These are phyloP conservation scores for Rhaphigaster nebulosa DNA, from an alignment of 2,888 invertebrate genomes.

Conservation along the genomic window DNA sequence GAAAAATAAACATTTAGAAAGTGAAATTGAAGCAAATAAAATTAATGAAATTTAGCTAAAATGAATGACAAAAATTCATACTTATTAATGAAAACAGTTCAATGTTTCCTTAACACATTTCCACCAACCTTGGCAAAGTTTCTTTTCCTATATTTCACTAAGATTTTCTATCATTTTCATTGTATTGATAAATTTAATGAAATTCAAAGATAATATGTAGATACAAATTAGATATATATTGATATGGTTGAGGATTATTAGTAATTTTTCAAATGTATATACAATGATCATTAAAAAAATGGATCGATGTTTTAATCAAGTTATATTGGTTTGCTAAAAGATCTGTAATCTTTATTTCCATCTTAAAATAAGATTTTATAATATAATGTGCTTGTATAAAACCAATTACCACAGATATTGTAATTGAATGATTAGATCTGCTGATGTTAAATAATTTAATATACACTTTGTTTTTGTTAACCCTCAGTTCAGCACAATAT, in stretches of 20 bases:
- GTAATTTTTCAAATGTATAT: not conserved
- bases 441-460: not conserved
- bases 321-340: not conserved
- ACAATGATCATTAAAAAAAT: conserved; percentile 6
- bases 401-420: not conserved
- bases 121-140: not conserved
- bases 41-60: not conserved
- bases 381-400: not conserved
- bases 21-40: not conserved
- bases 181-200: not conserved
- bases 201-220: not conserved
- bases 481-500: not conserved
- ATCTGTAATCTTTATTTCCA: not conserved
- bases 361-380: not conserved
- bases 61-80: not conserved
- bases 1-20: not conserved
- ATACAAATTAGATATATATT: conserved; percentile 12
- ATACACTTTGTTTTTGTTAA: not conserved
- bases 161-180: not conserved
- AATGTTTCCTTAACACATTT: not conserved
- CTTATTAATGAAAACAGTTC: not conserved
- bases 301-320: not conserved
- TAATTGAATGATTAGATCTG: not conserved
- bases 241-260: conserved; percentile 37
- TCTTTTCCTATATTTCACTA: not conserved